A percentile compares a stretch with the other conserved stretches of the same genome.
These are phyloP conservation scores for Protomyctophum bolini DNA, from an alignment of 2,113 vertebrate species.

Conservation along the genomic window DNA sequence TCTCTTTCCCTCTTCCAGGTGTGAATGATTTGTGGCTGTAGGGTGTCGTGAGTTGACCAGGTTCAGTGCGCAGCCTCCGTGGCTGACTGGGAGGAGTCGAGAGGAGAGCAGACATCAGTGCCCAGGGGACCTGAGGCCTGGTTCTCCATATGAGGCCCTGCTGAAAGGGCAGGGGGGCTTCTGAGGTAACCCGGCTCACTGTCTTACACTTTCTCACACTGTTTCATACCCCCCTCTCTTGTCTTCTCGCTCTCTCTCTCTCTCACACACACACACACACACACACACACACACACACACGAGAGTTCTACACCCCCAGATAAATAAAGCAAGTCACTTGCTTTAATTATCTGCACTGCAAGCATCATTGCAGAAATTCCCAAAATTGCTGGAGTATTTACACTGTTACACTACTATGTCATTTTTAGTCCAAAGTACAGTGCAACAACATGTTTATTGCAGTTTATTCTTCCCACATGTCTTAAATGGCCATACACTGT, in stretches of 20 bases:
- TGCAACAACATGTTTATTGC: constrained; percentile 1
- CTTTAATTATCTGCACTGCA: background rate
- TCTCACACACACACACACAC: constrained; percentile 22
- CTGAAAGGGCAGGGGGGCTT: constrained; percentile 80
- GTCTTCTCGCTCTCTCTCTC: background rate
- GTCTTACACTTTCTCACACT: constrained; percentile 14
- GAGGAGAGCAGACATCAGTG: constrained; percentile 72
- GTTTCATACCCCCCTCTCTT: constrained; percentile 6
- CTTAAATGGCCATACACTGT: background rate
- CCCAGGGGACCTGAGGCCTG: constrained; percentile 74
- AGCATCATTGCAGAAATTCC: background rate
- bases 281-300: constrained; percentile 6
- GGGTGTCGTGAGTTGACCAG: constrained; percentile 67
- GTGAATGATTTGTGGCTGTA: constrained; percentile 79
- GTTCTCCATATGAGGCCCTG: constrained; percentile 79
- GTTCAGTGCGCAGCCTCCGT: constrained; percentile 68
- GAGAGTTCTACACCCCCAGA: too few relatives aligned
- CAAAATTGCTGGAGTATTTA: background rate
- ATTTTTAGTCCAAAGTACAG: background rate
- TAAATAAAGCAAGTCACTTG: background rate
- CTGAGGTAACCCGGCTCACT: constrained; percentile 70
- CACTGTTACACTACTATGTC: background rate
- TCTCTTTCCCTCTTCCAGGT: constrained; percentile 70
- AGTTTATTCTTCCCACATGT: background rate
- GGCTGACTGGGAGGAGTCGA: constrained; percentile 72